Percentiles rank a stretch among this genome's conserved stretches.
Conservation (phyloP, 2,888 invertebrate genomes). For the Rhagonycha lutea region DNA sequence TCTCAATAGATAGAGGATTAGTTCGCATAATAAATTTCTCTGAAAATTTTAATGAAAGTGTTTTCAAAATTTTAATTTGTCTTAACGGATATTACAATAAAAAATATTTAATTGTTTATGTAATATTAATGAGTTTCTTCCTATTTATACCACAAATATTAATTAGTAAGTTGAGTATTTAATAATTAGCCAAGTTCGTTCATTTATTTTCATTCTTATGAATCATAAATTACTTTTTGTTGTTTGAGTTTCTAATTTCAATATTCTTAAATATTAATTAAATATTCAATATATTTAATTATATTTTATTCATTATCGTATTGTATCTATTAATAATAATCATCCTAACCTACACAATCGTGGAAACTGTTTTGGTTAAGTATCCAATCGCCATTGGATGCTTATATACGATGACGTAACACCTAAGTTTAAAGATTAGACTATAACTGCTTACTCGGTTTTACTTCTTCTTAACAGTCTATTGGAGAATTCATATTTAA, state of each 20-base stretch:
- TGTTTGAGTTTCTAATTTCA: not conserved
- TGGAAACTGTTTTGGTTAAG: no score
- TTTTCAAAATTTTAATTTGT: not conserved
- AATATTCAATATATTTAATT: no score
- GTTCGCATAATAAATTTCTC: not conserved
- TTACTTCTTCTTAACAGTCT: no score
- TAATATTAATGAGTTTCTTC: not conserved
- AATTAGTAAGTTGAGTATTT: not conserved
- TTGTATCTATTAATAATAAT: no score
- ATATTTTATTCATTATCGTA: no score
- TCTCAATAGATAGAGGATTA: not conserved
- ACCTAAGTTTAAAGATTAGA: no score
- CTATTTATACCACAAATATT: not conserved
- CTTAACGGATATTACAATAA: not conserved
- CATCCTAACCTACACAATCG: no score
- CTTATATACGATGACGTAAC: no score
- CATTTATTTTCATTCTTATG: not conserved
- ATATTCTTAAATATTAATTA: no score
- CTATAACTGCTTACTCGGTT: no score
- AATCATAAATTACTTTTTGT: not conserved
- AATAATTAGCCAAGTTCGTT: not conserved
- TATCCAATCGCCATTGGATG: no score
- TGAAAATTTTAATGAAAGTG: not conserved
- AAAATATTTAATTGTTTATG: not conserved
- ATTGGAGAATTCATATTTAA: no score